Evolutionary conservation across 2,113 vertebrate species (phyloP).

Genomic region (Rhabdornis inornatus): DNA sequence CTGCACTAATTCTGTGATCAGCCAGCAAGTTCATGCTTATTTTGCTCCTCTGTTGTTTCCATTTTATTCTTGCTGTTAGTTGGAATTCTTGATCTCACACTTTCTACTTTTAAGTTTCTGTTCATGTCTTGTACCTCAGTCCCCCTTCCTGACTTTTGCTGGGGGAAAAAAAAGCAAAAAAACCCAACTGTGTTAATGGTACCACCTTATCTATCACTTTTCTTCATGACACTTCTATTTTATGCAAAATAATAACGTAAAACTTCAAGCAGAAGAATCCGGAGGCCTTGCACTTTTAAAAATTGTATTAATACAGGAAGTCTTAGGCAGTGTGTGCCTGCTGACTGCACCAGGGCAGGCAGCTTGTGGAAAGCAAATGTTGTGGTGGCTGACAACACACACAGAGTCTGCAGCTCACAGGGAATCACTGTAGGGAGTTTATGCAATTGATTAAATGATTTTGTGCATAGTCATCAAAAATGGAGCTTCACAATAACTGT

Average conservation of each 20-base stretch:
- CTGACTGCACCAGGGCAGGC: neutral
- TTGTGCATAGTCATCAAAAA: neutral
- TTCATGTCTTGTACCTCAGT: neutral
- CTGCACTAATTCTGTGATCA: neutral
- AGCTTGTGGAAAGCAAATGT: neutral
- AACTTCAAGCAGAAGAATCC: neutral
- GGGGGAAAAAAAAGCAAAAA: no score
- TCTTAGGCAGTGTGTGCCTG: fast-evolving
- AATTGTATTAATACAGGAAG: neutral
- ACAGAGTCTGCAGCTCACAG: neutral
- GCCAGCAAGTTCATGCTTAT: neutral
- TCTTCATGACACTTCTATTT: neutral
- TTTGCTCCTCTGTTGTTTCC: neutral
- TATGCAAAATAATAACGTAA: neutral
- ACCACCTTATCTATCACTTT: neutral
- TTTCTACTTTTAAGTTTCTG: neutral
- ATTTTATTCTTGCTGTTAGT: neutral
- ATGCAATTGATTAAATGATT: neutral
- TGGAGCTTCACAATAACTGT: neutral
- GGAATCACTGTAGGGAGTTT: neutral
- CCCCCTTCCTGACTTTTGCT: neutral
- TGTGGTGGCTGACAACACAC: neutral
- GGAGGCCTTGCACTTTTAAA: neutral
- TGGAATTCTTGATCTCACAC: neutral
- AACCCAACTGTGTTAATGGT: neutral